Base-by-base conservation (phyloP, 2,888 invertebrate genomes). In the Nesidiocoris tenuis region DNA sequence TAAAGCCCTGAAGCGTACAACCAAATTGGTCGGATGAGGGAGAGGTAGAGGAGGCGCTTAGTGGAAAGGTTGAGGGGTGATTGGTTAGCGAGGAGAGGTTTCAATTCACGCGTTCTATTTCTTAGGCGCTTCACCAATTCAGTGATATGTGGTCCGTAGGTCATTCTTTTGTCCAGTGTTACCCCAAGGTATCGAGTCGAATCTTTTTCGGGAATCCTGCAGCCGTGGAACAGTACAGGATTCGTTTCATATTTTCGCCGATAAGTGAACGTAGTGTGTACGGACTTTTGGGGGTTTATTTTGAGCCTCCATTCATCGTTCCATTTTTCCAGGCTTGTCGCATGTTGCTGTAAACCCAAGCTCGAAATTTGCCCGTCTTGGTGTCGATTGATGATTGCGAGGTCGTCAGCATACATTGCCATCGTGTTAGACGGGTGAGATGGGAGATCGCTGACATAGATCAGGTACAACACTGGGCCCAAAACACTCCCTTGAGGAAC, bases 401-500 rank as follows among this genome's bases (percentile, higher is more conserved):
- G 2, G 21, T 74, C 74, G 54, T 74, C 74, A 18, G 63, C 64
- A 54, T 1, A 74, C 22, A 63, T 74, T 2, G 74, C 63, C 22
- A 63, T 54, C n/a, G 63, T 19, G 1, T 61, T 74, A 16, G 23
- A 61, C 1, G 74, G 0, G 18, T 22, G 0, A 1, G 74, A 21
- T 1, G 74, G 74, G 18, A 74, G 24, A 21, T 74, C 61, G 22
- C 25, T 61, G 39, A 25, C 19, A n/a, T 55, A 61, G 5, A 67
- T 22, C 19, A 25, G 24, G 22, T 68, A 61, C 18, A 66, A 24
- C n/a, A 75, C 17, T 17, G 56, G 75, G 57, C 75, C 66, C 7
- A 65, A 22, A 55, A 65, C 57, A 23, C 75, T 65, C 19, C 66
- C 75, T 24, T 75, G 66, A 16, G 66, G 63, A 21, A 74, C 63